Conservation (phyloP, 2,888 invertebrate genomes). For the Branchipolynoe longqiensis region DNA sequence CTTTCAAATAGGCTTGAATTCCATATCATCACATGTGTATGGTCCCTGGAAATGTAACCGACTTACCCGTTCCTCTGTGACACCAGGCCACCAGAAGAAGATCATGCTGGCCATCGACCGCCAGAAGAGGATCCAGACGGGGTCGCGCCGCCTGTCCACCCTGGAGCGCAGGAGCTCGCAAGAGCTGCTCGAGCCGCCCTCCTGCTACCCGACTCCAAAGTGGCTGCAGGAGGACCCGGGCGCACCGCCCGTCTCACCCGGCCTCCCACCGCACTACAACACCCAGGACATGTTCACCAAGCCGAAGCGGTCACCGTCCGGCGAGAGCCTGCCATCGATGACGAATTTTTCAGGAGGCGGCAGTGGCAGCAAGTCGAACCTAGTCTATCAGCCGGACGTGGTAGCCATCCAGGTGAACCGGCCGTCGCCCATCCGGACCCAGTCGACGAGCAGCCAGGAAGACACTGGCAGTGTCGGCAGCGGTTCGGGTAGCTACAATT, state of each 20-base stretch:
- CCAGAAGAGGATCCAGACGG: constrained; percentile 89
- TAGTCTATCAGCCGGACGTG: constrained; percentile 80
- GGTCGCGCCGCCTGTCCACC: constrained; percentile 75
- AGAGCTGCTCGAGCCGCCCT: constrained; percentile 65
- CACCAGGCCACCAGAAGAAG: constrained; percentile 99
- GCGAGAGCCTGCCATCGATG: constrained; percentile 56
- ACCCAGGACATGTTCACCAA: constrained; percentile 75
- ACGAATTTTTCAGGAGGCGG: background rate
- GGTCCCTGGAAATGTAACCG: too few relatives aligned
- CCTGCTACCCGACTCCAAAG: constrained; percentile 59
- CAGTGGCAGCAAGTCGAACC: constrained; percentile 11
- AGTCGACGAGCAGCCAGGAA: constrained; percentile 48
- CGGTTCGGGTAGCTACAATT: background rate
- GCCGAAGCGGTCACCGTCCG: constrained; percentile 55
- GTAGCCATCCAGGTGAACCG: constrained; percentile 78
- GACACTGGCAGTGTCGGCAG: background rate
- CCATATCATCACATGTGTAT: too few relatives aligned
- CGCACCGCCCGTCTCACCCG: constrained; percentile 61
- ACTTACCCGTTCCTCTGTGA: too few relatives aligned
- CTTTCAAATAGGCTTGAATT: too few relatives aligned
- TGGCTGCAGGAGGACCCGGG: constrained; percentile 58
- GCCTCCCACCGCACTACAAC: constrained; percentile 72
- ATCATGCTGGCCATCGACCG: constrained; percentile 97
- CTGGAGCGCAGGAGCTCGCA: constrained; percentile 58
- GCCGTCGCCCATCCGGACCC: constrained; percentile 20